Base-by-base conservation (phyloP, 2,888 invertebrate genomes). In the Dryobotodes eremita region DNA sequence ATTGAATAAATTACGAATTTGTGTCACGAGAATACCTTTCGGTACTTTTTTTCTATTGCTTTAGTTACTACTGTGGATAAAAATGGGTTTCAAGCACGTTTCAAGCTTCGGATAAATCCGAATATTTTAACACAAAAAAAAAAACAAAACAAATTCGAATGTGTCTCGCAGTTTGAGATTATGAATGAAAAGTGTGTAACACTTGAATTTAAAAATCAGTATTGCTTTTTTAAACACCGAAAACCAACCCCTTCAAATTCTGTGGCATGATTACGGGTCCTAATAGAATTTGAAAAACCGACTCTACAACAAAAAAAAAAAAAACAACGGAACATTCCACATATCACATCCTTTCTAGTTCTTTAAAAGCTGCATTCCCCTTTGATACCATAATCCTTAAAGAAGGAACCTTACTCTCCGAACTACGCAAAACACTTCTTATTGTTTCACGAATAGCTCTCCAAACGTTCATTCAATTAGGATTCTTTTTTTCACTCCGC, bases 1-100 rank as follows among this genome's bases (percentile, higher is more conserved):
- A 85, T 88, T 77, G 75, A 82, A 85, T 88, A 83, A 78, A 82
- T 77, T 85, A 80, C 75, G 46, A 69, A 69, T 75, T 75, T 62
- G 53, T 78, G 61, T 65, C 73, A 70, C 72, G 46, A 50, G 59
- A 75, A 72, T 77, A 65, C 10, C 15, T 65, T 73, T 76, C 13
- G 15, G 15, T 61, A 48, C 53, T 31, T 57, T 76, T 75, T 53
- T 2, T 36, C 7, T 36, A 46, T 64, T 17, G 23, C 57, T 75
- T 62, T n/a, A 57, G 66, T 50, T n/a, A 31, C 31, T n/a, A 8
- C n/a, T 31, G 50, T 10, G 7, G 31, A 26, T 17, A 50, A 50
- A 15, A 26, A 17, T 26, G 4, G 36, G 10, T 42, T 42, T 42
- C 2, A 42, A 42, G 42, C 42, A 42, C 42, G 26, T 13, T 31